Evolutionary conservation across 1,140 invertebrate genomes (phyloP).

Genomic region (Euura saliciscinereae): DNA sequence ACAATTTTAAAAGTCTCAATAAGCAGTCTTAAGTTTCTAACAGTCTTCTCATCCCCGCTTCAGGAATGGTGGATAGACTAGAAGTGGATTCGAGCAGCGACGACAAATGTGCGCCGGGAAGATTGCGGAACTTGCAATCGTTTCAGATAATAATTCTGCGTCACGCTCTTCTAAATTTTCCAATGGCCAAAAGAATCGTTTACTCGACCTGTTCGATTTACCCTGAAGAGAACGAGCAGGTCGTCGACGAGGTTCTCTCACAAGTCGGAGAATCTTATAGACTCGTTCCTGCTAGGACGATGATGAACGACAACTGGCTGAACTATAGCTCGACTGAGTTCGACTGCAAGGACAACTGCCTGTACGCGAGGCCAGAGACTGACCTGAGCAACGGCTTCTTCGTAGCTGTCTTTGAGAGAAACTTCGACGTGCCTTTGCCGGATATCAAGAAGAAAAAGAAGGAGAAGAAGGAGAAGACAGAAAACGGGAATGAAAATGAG

Average conservation of each 20-base stretch:
- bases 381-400: slow-evolving; percentile 95
- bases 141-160: slow-evolving; percentile 87
- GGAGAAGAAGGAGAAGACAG: not conserved
- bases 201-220: slow-evolving; percentile 96
- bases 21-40: no score
- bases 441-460: slow-evolving; percentile 16
- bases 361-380: slow-evolving; percentile 75
- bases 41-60: slow-evolving; percentile 19
- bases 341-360: slow-evolving; percentile 71
- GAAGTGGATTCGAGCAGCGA: slow-evolving; percentile 50
- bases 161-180: slow-evolving; percentile 84
- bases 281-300: slow-evolving; percentile 65
- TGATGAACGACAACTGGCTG: slow-evolving; percentile 68
- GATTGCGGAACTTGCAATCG: slow-evolving; percentile 74
- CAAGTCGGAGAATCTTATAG: slow-evolving; percentile 66
- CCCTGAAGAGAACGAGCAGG: slow-evolving; percentile 91
- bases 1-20: not conserved
- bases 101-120: slow-evolving; percentile 45
- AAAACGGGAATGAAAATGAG: slow-evolving; percentile 16
- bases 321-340: slow-evolving; percentile 71
- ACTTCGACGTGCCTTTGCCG: slow-evolving; percentile 41
- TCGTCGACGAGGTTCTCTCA: slow-evolving; percentile 71
- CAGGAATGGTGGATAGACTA: slow-evolving; percentile 68
- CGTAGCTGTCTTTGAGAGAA: slow-evolving; percentile 83
- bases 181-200: slow-evolving; percentile 82